Percentiles rank a stretch among this genome's conserved stretches.
phyloP scores from a whole-genome alignment of 2,797 vertebrate genomes.

The Serranus cabrilla region DNA sequence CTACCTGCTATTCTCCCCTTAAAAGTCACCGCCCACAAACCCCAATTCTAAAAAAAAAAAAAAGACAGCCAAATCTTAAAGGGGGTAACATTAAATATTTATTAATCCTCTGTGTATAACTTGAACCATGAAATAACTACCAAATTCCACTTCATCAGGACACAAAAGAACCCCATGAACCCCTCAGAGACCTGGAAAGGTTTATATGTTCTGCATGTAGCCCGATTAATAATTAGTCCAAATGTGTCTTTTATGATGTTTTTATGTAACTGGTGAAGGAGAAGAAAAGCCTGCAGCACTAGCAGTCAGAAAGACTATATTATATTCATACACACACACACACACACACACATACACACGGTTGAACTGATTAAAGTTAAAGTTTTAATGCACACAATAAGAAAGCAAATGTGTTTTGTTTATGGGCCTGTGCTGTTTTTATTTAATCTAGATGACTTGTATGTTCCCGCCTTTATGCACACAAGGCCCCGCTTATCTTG shows the following conservation, averaged over 20 bases:
- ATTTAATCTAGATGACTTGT: conserved; percentile 81
- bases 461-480: conserved; percentile 79
- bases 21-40: no score
- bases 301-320: neutral
- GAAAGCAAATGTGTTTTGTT: conserved; percentile 70
- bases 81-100: neutral
- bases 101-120: neutral
- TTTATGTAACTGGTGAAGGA: conserved; percentile 17
- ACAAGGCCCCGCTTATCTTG: conserved; percentile 75
- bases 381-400: conserved; percentile 70
- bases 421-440: conserved; percentile 54
- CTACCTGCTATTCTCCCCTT: no score
- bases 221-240: conserved; percentile 29
- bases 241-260: conserved; percentile 23
- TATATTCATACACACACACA: conserved; percentile 19
- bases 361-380: conserved; percentile 60
- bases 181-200: neutral
- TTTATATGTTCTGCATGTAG: neutral
- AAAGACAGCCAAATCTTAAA: no score
- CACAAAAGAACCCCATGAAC: neutral
- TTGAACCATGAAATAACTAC: neutral
- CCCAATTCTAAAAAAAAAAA: no score
- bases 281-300: conserved; percentile 27
- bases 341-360: conserved; percentile 8
- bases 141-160: neutral